Evolutionary conservation across 2,797 vertebrate genomes (phyloP), one percentile per base, ranked within the genome.

Genomic region (Sebastes dallii): DNA sequence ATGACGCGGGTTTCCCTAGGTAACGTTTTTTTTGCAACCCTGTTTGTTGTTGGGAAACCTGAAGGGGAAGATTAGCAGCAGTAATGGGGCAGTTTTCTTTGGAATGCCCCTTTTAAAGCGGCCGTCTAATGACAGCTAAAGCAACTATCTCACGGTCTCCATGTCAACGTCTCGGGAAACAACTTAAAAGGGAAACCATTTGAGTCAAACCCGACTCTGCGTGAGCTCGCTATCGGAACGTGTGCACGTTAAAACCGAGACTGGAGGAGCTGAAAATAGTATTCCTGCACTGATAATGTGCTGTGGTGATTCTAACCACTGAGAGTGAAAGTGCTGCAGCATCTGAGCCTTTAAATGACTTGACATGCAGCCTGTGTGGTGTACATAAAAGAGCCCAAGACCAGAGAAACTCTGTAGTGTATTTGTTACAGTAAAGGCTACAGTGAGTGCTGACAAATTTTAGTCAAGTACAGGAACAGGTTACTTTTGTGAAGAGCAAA

Each of bases 271-370:
- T 89, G 86, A 85, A 91, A 92, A 90, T 92, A 92, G 85, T 78
- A 81, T 84, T 89, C 75, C 73, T 78, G 66, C 67, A 55, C 76
- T 61, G 81, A 89, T 84, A 77, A 89, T 68, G 85, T 54, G 86
- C 82, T 77, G 70, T 27, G 75, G 87, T 87, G 86, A 85, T 86
- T 88, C 58, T 75, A 93, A 89, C 90, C 86, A 78, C 88, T 81
- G 90, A 95, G 87, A 95, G 92, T 91, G 92, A 93, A 94, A 94
- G 84, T 72, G 59, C 61, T 79, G 80, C 80, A 78, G 83, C 79
- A 82, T 83, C 81, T 10, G 72, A 88, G 81, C 82, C 30, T 81
- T 90, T 77, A 91, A 88, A 94, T 92, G 92, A 94, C 83, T 93
- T 87, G 85, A 80, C 86, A 79, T 32, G 30, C 61, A 79, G 75